Conservation (phyloP, 2,888 invertebrate species). For the Oasisia sp. region DNA sequence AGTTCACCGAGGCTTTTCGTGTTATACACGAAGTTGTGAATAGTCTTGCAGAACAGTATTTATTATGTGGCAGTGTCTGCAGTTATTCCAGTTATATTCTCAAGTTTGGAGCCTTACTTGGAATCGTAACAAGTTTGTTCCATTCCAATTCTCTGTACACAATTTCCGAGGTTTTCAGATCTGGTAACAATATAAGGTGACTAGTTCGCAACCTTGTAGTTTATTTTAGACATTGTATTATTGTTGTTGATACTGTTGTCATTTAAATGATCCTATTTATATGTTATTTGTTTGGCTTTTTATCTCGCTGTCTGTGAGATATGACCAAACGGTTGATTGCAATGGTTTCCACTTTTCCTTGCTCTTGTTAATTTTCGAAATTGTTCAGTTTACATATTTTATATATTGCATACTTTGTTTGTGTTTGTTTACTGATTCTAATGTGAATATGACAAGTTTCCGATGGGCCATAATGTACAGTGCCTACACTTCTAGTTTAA, state of each 20-base stretch:
- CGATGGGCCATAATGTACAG: too few species aligned
- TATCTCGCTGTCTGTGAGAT: background rate
- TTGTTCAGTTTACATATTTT: slow-evolving; percentile 17
- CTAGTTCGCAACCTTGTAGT: background rate
- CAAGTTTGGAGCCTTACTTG: background rate
- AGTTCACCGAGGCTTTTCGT: background rate
- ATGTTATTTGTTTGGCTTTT: background rate
- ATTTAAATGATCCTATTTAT: background rate
- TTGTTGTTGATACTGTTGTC: background rate
- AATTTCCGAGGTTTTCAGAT: background rate
- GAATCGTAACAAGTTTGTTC: background rate
- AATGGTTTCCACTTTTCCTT: slow-evolving; percentile 2
- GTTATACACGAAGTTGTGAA: background rate
- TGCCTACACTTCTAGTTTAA: too few species aligned
- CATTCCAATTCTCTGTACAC: background rate
- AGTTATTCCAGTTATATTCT: background rate
- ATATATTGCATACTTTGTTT: background rate
- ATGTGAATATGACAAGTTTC: background rate
- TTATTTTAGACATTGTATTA: background rate
- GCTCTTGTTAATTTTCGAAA: slow-evolving; percentile 12
- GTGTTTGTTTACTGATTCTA: background rate
- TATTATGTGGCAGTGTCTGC: background rate
- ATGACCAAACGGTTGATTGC: background rate
- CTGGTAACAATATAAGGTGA: background rate
- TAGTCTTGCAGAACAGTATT: background rate